phyloP scores from a whole-genome alignment of 1,140 invertebrate species.

The Drosophila hydei region DNA sequence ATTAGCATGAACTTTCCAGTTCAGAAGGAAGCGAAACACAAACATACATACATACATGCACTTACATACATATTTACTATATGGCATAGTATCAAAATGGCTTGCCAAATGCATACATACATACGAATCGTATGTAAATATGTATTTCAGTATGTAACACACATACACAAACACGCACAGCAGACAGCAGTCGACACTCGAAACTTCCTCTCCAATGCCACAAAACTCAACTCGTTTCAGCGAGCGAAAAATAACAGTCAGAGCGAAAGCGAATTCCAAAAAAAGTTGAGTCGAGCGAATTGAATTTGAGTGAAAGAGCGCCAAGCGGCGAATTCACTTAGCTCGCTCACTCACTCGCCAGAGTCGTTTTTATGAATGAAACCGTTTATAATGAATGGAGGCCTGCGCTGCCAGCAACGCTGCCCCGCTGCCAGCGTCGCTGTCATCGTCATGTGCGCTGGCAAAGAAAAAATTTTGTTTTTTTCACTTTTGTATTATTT shows the following conservation, averaged over 20 bases:
- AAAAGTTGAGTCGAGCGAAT: slow-evolving; percentile 16
- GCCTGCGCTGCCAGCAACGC: slow-evolving; percentile 50
- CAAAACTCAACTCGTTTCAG: slow-evolving; percentile 41
- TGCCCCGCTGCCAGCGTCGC: slow-evolving; percentile 44
- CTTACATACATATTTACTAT: slow-evolving; percentile 25
- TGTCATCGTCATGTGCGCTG: slow-evolving; percentile 36
- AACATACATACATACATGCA: slow-evolving; percentile 18
- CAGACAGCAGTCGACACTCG: slow-evolving; percentile 30
- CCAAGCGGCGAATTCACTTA: slow-evolving; percentile 43
- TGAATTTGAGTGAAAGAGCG: slow-evolving; percentile 31
- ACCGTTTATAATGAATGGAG: slow-evolving; percentile 77
- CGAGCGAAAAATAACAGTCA: slow-evolving; percentile 22
- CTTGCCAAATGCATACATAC: slow-evolving; percentile 34
- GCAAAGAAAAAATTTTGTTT: slow-evolving; percentile 64
- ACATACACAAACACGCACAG: slow-evolving; percentile 6
- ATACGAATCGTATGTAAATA: slow-evolving; percentile 8
- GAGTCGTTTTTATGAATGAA: slow-evolving; percentile 79
- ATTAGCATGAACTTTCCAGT: slow-evolving; percentile 64
- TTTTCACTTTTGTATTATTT: slow-evolving; percentile 42
- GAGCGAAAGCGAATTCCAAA: slow-evolving; percentile 50
- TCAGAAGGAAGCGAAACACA: slow-evolving; percentile 53
- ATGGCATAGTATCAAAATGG: slow-evolving; percentile 46
- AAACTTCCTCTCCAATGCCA: slow-evolving; percentile 51
- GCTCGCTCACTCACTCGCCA: slow-evolving; percentile 66
- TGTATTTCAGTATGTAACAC: slow-evolving; percentile 14